Base-by-base conservation (phyloP, 2,888 invertebrate species). In the Drosophila tripunctata region DNA sequence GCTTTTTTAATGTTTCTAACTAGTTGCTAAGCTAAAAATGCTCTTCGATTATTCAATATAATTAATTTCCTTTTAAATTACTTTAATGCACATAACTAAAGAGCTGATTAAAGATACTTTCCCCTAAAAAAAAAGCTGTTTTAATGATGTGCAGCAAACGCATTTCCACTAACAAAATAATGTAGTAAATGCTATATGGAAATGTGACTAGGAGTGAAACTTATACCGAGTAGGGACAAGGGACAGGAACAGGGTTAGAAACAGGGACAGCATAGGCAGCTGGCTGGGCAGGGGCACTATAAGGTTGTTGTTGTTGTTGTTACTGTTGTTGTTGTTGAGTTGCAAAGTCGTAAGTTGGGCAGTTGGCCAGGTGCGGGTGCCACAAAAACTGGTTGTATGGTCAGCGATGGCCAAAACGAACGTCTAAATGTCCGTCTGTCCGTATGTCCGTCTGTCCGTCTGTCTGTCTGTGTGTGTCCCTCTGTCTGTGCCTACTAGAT, bases 311-410 rank as follows among this genome's bases (percentile, higher is more conserved):
- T 5, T 50, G 24, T 19, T 24, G n/a, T 38, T 30, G 35, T 24
- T 50, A 24, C 17, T 50, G 15, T 76, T 50, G 15, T 67, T 47
- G 63, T 56, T 60, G 67, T 60, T 52, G 35, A 61, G 56, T 55
- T 38, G 44, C 45, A 60, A 60, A 76, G 70, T 69, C 70, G 85
- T 85, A 78, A 82, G 86, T 81, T 81, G 81, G 88, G 88, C 89
- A 79, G 76, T 86, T 87, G 89, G 75, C 89, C 88, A 88, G 88
- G 89, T 88, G 88, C 89, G 89, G 89, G 89, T 88, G 88, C 78
- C 73, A 69, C 62, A 81, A 82, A 82, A 82, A 82, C 88, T 88
- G 81, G 88, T 82, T 82, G n/a, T n/a, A n/a, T n/a, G 87, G 51
- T 64, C 67, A 65, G 48, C 77, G 82, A 78, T 82, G 83, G 78